These are phyloP conservation scores for Turritopsis rubra DNA, from an alignment of 30 jellyfish, hydroid and myxozoan genomes.

Conservation along the genomic window DNA sequence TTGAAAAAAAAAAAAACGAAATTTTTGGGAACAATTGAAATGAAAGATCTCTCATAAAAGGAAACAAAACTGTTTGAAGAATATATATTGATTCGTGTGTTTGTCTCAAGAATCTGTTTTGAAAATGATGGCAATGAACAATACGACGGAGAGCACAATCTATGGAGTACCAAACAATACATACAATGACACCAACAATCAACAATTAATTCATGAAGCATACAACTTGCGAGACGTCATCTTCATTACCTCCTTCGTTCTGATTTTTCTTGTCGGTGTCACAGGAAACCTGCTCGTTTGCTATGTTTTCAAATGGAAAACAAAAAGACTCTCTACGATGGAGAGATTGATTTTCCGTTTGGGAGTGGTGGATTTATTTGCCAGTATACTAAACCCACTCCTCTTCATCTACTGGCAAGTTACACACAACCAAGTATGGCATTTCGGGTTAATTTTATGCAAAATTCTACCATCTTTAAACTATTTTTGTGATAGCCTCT, in stretches of 20 bases:
- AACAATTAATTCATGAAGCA: neutral
- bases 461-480: constrained; percentile 45
- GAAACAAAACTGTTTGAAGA: neutral
- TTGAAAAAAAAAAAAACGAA: neutral
- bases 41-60: neutral
- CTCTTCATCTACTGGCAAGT: constrained; percentile 43
- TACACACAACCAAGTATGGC: constrained; percentile 45
- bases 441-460: constrained; percentile 58
- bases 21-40: neutral
- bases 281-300: constrained; percentile 52
- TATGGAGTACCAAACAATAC: neutral
- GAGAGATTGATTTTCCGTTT: constrained; percentile 43
- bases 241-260: constrained; percentile 8
- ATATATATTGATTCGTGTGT: too few relatives aligned
- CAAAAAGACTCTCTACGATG: constrained; percentile 35
- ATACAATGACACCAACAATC: neutral
- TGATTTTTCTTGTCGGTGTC: constrained; percentile 43
- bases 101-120: too few relatives aligned
- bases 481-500: constrained; percentile 33
- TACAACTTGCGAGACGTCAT: neutral
- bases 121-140: neutral
- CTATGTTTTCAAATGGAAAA: constrained; percentile 32
- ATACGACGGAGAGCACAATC: neutral
- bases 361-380: constrained; percentile 56
- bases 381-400: constrained; percentile 52